Evolutionary conservation across 1,140 invertebrate genomes (phyloP), one percentile per base, ranked within the genome.

Genomic region (Holotrichia oblita): DNA sequence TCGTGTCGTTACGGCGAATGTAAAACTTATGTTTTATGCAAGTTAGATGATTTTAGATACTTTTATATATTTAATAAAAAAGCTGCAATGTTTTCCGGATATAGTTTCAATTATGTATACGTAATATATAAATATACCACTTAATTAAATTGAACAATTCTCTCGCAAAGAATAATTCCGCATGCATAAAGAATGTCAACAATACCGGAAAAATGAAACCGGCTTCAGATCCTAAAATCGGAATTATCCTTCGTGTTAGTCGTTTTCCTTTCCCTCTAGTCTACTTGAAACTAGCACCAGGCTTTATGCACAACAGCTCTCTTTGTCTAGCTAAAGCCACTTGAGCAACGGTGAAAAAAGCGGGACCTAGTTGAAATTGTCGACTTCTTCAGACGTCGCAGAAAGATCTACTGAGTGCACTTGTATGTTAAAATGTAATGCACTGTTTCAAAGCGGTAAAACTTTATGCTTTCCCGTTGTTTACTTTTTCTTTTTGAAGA

Each of bases 341-440:
- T 41, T 34, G 40, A 74, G 73, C 12, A 2, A 3, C 40, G 3
- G 40, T 14, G 73, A 40, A 74, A 74, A 74, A 74, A 74, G 73
- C 73, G 17, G 9, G 73, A 44, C 73, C 73, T 44, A 74, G 73
- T 74, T 74, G 73, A 20, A 74, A 74, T 41, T 9, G 34, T 74
- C 73, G 41, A 42, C 61, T 69, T 69, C 22, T 34, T 42, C 73
- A 17, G 73, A 74, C n/a, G 41, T 34, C 41, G 41, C 17, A 74
- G 73, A 74, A 72, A 74, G 73, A 74, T 74, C 73, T 74, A 14
- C 73, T 74, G 73, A 74, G 73, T 74, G 73, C 73, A 74, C 73
- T 74, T 74, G 73, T 74, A 74, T 74, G 73, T 74, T 74, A 74
- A 74, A 74, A 74, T 74, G 73, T 74, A 74, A 74, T 74, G 73